phyloP scores from a whole-genome alignment of 2,797 vertebrate genomes.

The Echiichthys vipera region DNA sequence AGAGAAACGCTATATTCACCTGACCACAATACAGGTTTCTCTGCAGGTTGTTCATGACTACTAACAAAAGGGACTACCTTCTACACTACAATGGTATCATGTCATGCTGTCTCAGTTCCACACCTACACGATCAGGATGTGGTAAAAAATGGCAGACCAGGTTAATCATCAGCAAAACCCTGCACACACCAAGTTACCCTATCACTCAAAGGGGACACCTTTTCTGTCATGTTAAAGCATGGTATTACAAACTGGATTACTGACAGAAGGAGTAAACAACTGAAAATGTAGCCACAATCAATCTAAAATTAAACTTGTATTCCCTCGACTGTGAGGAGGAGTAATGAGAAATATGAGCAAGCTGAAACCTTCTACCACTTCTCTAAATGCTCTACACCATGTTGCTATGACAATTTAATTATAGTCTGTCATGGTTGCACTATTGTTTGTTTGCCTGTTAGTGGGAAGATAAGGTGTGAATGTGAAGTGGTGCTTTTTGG shows the following conservation, averaged over 20 bases:
- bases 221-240: constrained; percentile 30
- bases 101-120: constrained; percentile 31
- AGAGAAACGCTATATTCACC: neutral
- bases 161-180: constrained; percentile 69
- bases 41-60: neutral
- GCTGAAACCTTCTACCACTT: constrained; percentile 58
- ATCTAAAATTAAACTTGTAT: constrained; percentile 51
- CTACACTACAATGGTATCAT: neutral
- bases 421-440: constrained; percentile 54
- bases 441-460: constrained; percentile 64
- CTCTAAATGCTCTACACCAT: constrained; percentile 54
- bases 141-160: constrained; percentile 59
- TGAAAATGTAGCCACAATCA: constrained; percentile 40
- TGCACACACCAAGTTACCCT: constrained; percentile 22
- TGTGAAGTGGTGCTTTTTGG: constrained; percentile 67
- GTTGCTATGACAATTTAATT: constrained; percentile 80
- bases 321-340: constrained; percentile 42
- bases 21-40: neutral
- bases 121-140: constrained; percentile 70
- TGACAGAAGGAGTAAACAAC: constrained; percentile 16
- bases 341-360: constrained; percentile 60
- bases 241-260: constrained; percentile 11
- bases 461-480: constrained; percentile 72
- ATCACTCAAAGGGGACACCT: constrained; percentile 38
- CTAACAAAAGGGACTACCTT: neutral